phyloP scores from a whole-genome alignment of 2,797 vertebrate genomes.

The Smutsia gigantea region DNA sequence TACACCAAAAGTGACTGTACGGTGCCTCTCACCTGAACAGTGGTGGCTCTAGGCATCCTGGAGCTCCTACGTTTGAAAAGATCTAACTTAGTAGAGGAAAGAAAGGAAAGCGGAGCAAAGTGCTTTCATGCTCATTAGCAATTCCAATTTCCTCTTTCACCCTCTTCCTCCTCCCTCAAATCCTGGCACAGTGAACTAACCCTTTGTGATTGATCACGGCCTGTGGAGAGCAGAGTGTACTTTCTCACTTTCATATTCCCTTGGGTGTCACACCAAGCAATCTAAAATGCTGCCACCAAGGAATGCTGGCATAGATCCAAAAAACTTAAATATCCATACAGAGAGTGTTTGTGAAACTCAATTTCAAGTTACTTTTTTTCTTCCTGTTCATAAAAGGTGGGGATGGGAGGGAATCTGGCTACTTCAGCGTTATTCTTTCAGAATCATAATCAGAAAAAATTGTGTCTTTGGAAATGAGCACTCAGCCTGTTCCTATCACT shows the following conservation, averaged over 20 bases:
- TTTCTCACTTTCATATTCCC: slow-evolving; percentile 50
- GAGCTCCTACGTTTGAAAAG: slow-evolving; percentile 44
- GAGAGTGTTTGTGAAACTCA: neutral
- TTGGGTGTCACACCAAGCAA: slow-evolving; percentile 52
- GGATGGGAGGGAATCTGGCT: neutral
- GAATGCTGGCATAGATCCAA: slow-evolving; percentile 8
- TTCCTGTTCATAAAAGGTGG: neutral
- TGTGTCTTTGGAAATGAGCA: neutral
- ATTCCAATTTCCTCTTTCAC: slow-evolving; percentile 78
- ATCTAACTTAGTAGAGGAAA: slow-evolving; percentile 39
- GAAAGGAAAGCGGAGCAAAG: slow-evolving; percentile 55
- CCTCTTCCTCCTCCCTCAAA: slow-evolving; percentile 42
- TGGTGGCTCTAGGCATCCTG: neutral
- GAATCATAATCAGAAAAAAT: slow-evolving; percentile 53
- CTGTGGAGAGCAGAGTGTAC: slow-evolving; percentile 52
- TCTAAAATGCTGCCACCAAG: neutral
- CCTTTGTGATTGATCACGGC: slow-evolving; percentile 70
- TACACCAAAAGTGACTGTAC: neutral
- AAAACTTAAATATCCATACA: slow-evolving; percentile 1
- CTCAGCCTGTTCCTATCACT: slow-evolving; percentile 10
- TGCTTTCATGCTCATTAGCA: slow-evolving; percentile 74
- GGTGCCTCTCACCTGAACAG: neutral
- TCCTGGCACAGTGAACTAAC: slow-evolving; percentile 70
- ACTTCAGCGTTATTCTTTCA: slow-evolving; percentile 9
- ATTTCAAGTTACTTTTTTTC: neutral